Conservation (phyloP, 2,113 vertebrate species). For the Acanthisitta chloris region DNA sequence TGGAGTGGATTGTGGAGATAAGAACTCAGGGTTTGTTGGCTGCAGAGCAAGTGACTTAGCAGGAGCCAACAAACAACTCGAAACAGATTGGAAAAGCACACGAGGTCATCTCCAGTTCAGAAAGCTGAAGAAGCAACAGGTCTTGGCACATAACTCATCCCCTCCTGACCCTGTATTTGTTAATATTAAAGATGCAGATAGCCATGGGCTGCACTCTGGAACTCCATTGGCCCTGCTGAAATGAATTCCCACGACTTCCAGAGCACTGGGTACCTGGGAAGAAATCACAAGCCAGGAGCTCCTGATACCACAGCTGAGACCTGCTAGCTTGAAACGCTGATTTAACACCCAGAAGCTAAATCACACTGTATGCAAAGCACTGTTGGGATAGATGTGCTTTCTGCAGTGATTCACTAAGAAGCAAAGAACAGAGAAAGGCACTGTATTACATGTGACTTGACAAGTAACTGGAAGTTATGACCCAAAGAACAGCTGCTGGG, state of each 20-base stretch:
- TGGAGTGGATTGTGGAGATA: not conserved
- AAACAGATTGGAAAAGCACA: not conserved
- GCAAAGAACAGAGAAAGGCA: not conserved
- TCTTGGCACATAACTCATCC: not conserved
- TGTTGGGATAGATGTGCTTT: not conserved
- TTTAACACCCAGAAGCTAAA: not conserved
- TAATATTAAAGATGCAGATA: constrained; percentile 22
- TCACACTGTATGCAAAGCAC: not conserved
- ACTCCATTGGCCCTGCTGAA: not conserved
- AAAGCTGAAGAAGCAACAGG: not conserved
- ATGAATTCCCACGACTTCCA: not conserved
- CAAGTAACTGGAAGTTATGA: not conserved
- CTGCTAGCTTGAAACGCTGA: not conserved
- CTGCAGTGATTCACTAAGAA: not conserved
- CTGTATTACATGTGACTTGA: not conserved
- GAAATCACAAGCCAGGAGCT: not conserved
- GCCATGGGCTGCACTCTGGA: not conserved
- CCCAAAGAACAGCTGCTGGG: not conserved
- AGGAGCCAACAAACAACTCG: not conserved
- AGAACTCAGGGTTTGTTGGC: not conserved
- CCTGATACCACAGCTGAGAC: not conserved
- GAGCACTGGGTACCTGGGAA: not conserved
- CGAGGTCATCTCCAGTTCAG: constrained; percentile 17
- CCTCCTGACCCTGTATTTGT: not conserved
- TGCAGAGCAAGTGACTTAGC: not conserved